These are phyloP conservation scores for Uria lomvia DNA, from an alignment of 2,113 vertebrate genomes.

Conservation along the genomic window DNA sequence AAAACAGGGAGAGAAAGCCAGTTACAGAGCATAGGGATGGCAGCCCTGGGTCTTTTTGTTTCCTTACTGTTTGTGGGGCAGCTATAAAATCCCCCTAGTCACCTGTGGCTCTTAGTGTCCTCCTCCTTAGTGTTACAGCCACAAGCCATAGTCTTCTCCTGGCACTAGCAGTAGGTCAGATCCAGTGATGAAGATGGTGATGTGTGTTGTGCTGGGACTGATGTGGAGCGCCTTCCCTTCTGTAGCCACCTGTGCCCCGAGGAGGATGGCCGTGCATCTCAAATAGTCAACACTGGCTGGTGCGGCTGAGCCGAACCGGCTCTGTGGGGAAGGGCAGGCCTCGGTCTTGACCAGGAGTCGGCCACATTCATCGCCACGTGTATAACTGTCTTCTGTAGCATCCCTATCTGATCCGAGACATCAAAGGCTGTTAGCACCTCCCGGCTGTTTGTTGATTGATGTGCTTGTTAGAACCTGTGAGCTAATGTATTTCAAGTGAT, in stretches of 20 bases:
- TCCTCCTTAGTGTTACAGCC: neutral
- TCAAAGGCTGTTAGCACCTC: neutral
- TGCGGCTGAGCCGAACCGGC: accelerated
- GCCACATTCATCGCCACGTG: accelerated
- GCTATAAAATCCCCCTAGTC: neutral
- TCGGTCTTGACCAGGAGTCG: neutral
- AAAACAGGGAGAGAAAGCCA: neutral
- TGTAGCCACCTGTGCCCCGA: neutral
- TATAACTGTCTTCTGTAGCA: neutral
- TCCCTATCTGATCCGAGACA: neutral
- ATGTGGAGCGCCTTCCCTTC: neutral
- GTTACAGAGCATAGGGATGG: neutral
- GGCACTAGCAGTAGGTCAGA: neutral
- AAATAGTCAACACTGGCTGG: neutral
- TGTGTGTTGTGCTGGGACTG: neutral
- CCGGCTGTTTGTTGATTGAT: neutral
- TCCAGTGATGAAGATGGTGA: neutral
- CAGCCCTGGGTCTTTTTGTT: neutral
- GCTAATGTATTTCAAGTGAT: neutral
- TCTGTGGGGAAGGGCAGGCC: neutral
- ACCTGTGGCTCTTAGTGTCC: neutral
- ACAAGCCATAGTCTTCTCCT: neutral
- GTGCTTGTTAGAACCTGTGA: neutral
- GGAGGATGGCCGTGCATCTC: too few species aligned
- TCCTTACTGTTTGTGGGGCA: neutral